phyloP scores from a whole-genome alignment of 2,797 vertebrate genomes.

The Eremophila alpestris region DNA sequence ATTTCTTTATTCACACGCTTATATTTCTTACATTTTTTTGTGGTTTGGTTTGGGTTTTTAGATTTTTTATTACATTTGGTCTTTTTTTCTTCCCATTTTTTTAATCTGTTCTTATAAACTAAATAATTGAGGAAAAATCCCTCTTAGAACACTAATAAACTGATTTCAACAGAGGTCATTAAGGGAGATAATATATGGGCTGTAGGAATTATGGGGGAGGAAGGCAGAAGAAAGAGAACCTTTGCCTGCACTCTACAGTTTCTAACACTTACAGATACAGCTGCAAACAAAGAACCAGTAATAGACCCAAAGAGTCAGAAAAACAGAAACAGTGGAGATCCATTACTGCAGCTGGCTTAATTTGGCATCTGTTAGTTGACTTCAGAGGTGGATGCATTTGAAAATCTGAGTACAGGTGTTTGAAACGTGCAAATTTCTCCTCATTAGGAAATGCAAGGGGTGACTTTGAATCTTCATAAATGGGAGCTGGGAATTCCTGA shows the following conservation, averaged over 20 bases:
- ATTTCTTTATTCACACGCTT: not conserved
- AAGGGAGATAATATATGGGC: not conserved
- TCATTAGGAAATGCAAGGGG: not conserved
- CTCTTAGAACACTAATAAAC: not conserved
- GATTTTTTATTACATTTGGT: not conserved
- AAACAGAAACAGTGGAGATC: not conserved
- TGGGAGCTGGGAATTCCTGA: not conserved
- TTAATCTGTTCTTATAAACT: not conserved
- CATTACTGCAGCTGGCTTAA: not conserved
- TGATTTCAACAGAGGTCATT: not conserved
- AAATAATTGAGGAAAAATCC: not conserved
- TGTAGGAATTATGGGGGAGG: not conserved
- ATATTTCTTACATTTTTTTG: not conserved
- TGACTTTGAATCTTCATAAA: not conserved
- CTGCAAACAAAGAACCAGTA: not conserved
- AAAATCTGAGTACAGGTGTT: not conserved
- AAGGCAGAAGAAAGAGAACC: not conserved
- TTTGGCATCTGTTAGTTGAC: not conserved
- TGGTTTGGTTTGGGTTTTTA: not conserved
- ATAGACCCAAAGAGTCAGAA: not conserved
- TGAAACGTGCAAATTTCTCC: not conserved
- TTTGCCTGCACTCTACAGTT: not conserved
- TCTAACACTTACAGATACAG: not conserved
- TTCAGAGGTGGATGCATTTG: not conserved
- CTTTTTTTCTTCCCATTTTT: not conserved